phyloP scores from a whole-genome alignment of 1,140 invertebrate species.

The Lutraria rhynchaena region DNA sequence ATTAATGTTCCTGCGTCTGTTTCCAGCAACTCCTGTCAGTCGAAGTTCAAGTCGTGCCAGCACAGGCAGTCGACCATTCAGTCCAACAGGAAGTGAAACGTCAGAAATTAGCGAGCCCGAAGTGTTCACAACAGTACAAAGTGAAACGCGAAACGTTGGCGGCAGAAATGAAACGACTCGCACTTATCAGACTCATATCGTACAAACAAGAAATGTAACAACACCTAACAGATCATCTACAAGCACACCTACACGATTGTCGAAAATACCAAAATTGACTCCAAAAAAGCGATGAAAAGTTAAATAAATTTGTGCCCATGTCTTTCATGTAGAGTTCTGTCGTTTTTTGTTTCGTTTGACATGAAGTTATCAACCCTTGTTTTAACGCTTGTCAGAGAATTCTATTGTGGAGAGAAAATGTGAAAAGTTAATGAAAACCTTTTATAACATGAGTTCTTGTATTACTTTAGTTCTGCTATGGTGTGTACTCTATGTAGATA shows the following conservation, averaged over 20 bases:
- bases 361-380: neutral
- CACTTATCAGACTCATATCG: slow-evolving; percentile 79
- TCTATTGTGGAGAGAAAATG: neutral
- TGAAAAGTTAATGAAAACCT: neutral
- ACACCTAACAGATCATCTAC: slow-evolving; percentile 61
- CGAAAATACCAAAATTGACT: slow-evolving; percentile 72
- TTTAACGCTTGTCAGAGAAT: neutral
- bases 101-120: slow-evolving; percentile 86
- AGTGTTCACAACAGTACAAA: slow-evolving; percentile 77
- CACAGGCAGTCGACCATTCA: slow-evolving; percentile 89
- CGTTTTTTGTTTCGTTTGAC: neutral
- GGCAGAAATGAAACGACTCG: slow-evolving; percentile 77
- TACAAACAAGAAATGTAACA: slow-evolving; percentile 70
- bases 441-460: neutral
- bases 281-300: slow-evolving; percentile 59
- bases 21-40: slow-evolving; percentile 71
- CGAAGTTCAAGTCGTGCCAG: slow-evolving; percentile 77
- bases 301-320: slow-evolving; percentile 19
- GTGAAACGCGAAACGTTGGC: slow-evolving; percentile 72
- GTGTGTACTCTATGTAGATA: neutral
- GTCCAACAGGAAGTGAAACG: slow-evolving; percentile 95
- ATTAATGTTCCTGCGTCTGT: too few species aligned
- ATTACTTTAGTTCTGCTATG: neutral
- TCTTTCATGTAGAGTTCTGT: slow-evolving; percentile 45
- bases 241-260: slow-evolving; percentile 55